Percentiles rank a stretch among this genome's conserved stretches.
These are phyloP conservation scores for Colossoma macropomum DNA, from an alignment of 2,113 vertebrate species.

Conservation along the genomic window DNA sequence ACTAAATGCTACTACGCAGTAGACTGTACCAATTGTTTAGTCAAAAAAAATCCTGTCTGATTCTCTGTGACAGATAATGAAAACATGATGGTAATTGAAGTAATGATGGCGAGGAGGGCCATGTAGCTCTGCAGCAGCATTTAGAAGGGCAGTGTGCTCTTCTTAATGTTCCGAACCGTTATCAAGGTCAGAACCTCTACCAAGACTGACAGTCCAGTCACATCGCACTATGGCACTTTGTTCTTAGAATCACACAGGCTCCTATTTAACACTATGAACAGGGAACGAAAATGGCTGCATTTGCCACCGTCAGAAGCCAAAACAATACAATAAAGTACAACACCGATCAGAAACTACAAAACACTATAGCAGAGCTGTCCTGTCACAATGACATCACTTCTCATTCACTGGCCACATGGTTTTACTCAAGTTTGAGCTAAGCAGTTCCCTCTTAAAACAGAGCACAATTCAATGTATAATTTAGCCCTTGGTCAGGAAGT, in stretches of 20 bases:
- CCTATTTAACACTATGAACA: not conserved
- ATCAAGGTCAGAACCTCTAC: slow-evolving; percentile 35
- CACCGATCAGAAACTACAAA: not conserved
- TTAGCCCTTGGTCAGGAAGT: not conserved
- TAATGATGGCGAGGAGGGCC: slow-evolving; percentile 41
- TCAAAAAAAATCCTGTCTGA: not conserved
- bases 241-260: not conserved
- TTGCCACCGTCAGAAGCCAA: not conserved
- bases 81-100: slow-evolving; percentile 54
- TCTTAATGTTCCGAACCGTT: slow-evolving; percentile 26
- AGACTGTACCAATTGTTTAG: not conserved
- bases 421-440: not conserved
- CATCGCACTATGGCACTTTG: slow-evolving; percentile 1
- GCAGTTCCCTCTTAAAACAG: not conserved
- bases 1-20: not conserved
- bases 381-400: not conserved
- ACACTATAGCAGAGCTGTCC: not conserved
- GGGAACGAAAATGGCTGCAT: not conserved
- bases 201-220: slow-evolving; percentile 32
- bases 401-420: not conserved
- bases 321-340: not conserved
- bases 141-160: not conserved
- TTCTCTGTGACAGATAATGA: slow-evolving; percentile 47
- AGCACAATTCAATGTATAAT: not conserved
- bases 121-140: slow-evolving; percentile 3